phyloP scores from a whole-genome alignment of 2,888 invertebrate genomes.

The Drosophila rellima region DNA sequence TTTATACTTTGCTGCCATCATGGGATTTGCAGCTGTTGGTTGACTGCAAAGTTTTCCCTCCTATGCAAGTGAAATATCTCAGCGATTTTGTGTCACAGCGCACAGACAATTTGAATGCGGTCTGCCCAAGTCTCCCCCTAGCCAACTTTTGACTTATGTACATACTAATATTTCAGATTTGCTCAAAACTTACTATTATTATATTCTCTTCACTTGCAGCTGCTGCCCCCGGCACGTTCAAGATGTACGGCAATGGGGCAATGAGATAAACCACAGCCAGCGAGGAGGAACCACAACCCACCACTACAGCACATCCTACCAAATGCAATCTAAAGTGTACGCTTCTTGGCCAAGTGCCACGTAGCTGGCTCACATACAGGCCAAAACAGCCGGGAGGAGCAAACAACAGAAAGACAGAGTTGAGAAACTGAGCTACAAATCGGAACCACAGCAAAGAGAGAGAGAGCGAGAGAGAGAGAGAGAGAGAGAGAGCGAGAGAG shows the following conservation, averaged over 20 bases:
- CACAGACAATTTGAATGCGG: conserved; percentile 35
- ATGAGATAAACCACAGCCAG: conserved; percentile 46
- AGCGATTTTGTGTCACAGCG: conserved; percentile 48
- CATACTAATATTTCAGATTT: conserved; percentile 45
- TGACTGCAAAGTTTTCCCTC: not conserved
- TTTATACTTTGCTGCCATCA: conserved; percentile 37
- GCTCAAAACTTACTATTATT: not conserved
- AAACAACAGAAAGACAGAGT: conserved; percentile 11
- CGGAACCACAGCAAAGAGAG: not conserved
- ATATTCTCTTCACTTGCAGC: conserved; percentile 38
- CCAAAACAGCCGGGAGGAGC: conserved; percentile 19
- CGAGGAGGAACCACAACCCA: conserved; percentile 4
- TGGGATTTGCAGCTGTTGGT: conserved; percentile 36
- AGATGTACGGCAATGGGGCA: conserved; percentile 60
- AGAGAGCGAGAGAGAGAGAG: not conserved
- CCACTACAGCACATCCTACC: conserved; percentile 8
- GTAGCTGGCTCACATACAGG: conserved; percentile 25
- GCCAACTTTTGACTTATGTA: conserved; percentile 10
- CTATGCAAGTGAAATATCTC: conserved; percentile 20
- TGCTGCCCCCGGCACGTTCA: conserved; percentile 46
- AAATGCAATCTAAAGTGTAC: conserved; percentile 52
- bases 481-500: conserved; percentile 14
- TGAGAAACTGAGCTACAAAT: not conserved
- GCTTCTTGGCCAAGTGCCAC: conserved; percentile 58
- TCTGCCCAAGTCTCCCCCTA: conserved; percentile 14